Conservation (phyloP, 2,797 vertebrate species). For the Anabas testudineus region DNA sequence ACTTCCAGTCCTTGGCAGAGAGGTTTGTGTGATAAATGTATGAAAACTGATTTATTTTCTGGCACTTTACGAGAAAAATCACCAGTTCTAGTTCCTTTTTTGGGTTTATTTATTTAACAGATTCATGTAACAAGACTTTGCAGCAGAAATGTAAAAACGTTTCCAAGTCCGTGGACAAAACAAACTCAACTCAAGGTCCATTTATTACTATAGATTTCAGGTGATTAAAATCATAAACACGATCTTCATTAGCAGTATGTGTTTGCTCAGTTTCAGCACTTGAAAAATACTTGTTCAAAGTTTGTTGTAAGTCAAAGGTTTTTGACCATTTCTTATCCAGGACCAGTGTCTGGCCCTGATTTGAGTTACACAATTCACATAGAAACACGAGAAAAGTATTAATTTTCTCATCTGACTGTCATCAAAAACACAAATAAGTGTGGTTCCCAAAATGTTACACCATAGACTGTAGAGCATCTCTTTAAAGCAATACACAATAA, state of each 20-base stretch:
- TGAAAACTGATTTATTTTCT: constrained; percentile 10
- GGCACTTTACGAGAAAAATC: not conserved
- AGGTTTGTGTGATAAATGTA: constrained; percentile 30
- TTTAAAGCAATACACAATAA: not conserved
- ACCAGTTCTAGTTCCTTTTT: constrained; percentile 12
- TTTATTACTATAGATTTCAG: constrained; percentile 13
- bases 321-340: not conserved
- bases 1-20: constrained; percentile 11
- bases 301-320: no score
- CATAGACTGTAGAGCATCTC: accelerated
- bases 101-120: constrained; percentile 30
- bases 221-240: constrained; percentile 6
- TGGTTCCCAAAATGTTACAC: not conserved
- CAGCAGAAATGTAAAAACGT: constrained; percentile 2
- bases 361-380: no score
- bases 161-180: constrained; percentile 15
- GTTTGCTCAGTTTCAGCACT: not conserved
- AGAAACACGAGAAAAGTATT: not conserved
- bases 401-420: not conserved
- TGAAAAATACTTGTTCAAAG: not conserved
- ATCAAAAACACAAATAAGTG: not conserved
- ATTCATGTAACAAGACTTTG: constrained; percentile 3
- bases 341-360: not conserved
- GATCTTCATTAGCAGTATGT: not conserved
- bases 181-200: constrained; percentile 14